Percentiles rank a stretch among this genome's conserved stretches.
These are phyloP conservation scores for Onthophagus taurus DNA, from an alignment of 1,140 invertebrate species.

Conservation along the genomic window DNA sequence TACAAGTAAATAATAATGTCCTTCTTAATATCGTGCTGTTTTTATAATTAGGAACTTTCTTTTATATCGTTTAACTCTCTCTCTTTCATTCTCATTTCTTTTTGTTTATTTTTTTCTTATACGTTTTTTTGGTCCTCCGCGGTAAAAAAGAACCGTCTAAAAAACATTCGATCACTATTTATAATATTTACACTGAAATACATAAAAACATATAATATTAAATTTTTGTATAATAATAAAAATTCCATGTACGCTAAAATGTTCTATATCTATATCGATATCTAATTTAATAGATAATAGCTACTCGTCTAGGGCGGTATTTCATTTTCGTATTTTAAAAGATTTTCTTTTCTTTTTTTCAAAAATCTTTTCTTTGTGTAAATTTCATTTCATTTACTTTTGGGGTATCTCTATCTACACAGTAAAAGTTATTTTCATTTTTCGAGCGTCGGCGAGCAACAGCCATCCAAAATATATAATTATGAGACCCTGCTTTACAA, in stretches of 20 bases:
- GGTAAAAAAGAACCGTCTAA: conserved; percentile 31
- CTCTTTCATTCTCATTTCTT: conserved; percentile 6
- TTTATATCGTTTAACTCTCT: conserved; percentile 6
- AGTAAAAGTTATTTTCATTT: conserved; percentile 6
- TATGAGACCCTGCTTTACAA: conserved; percentile 37
- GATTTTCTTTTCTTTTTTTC: background rate
- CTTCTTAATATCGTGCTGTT: too few relatives aligned
- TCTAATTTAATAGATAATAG: conserved; percentile 12
- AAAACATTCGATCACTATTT: conserved; percentile 26
- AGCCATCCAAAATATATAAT: conserved; percentile 33
- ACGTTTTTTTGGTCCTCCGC: conserved; percentile 29
- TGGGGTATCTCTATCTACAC: too few relatives aligned
- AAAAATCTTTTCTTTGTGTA: too few relatives aligned
- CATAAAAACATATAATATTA: conserved; percentile 24
- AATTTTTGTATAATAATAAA: conserved; percentile 12
- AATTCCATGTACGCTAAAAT: conserved; percentile 26
- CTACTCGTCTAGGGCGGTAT: background rate
- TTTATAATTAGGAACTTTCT: conserved; percentile 32
- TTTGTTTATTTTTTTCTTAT: too few relatives aligned
- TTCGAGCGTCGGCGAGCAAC: conserved; percentile 21
- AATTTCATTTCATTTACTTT: too few relatives aligned
- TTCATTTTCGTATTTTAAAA: background rate
- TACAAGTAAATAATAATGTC: too few relatives aligned
- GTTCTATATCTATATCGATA: background rate
- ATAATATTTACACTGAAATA: conserved; percentile 30